These are phyloP conservation scores for Arrhopalites spinosus DNA, from an alignment of 2,888 invertebrate genomes.

Conservation along the genomic window DNA sequence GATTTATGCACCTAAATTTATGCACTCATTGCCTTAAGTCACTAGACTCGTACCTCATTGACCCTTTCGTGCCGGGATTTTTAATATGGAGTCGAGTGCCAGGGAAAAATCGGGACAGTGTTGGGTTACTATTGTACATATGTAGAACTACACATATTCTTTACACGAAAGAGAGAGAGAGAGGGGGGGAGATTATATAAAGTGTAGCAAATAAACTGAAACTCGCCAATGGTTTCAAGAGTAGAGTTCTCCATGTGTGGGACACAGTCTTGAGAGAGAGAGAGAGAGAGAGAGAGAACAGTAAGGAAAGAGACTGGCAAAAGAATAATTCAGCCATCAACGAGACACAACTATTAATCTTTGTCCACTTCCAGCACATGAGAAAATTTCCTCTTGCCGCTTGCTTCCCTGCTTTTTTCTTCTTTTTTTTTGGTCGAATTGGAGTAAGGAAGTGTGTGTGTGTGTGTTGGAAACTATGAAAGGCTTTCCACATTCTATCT, in stretches of 20 bases:
- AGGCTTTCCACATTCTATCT: constrained; percentile 15
- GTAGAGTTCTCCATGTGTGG: constrained; percentile 8
- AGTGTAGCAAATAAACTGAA: too few relatives aligned
- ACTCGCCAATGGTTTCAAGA: constrained; percentile 21
- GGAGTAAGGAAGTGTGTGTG: constrained; percentile 6
- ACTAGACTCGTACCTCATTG: too few relatives aligned
- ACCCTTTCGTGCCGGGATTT: too few relatives aligned
- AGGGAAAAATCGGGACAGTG: too few relatives aligned
- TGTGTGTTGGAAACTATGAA: constrained; percentile 6
- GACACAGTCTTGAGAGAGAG: constrained; percentile 29
- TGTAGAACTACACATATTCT: too few relatives aligned
- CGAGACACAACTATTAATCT: constrained; percentile 57
- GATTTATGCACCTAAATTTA: too few relatives aligned
- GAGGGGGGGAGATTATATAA: constrained; percentile 14
- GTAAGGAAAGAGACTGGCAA: constrained; percentile 48
- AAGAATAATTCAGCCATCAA: constrained; percentile 57
- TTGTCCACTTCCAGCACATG: constrained; percentile 56
- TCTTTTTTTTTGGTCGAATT: too few relatives aligned
- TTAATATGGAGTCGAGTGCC: too few relatives aligned
- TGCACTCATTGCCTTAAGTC: too few relatives aligned
- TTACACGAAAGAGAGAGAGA: constrained; percentile 2
- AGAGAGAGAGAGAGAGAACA: constrained; percentile 34
- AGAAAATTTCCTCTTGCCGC: constrained; percentile 47
- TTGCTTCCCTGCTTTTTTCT: too few relatives aligned
- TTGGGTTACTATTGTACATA: too few relatives aligned